phyloP scores from a whole-genome alignment of 2,888 invertebrate genomes.

The Drosophila macrospina region DNA sequence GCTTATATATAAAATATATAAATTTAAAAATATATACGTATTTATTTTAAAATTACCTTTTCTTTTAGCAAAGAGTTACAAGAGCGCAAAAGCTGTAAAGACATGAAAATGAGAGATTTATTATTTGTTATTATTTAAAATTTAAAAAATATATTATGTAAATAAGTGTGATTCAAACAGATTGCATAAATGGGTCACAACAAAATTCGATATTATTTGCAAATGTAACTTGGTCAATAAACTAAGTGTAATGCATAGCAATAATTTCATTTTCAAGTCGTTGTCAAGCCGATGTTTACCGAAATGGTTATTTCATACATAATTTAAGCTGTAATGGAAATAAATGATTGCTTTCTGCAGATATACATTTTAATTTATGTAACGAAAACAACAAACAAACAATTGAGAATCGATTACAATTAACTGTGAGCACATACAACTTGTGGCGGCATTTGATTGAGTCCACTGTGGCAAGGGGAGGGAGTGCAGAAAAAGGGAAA shows the following conservation, averaged over 20 bases:
- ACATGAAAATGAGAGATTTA: neutral
- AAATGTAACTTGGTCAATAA: no score
- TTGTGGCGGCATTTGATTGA: conserved; percentile 11
- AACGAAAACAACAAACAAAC: neutral
- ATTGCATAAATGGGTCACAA: no score
- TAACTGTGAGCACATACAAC: neutral
- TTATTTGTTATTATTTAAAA: no score
- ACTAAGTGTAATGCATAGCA: no score
- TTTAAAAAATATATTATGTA: neutral
- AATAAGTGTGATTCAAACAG: no score
- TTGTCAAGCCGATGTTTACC: no score
- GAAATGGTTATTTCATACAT: no score
- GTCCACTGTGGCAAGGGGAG: neutral
- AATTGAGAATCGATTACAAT: conserved; percentile 10
- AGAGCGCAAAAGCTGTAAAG: neutral
- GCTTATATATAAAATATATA: no score
- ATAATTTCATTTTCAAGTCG: no score
- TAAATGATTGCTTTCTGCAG: neutral
- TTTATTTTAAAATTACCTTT: conserved; percentile 1
- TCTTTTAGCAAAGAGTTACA: neutral
- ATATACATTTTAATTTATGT: neutral
- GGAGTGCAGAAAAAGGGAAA: no score
- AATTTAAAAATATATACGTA: no score
- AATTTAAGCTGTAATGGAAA: neutral
- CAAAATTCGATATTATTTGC: no score